Percentiles rank a stretch among this genome's conserved stretches.
phyloP scores from a whole-genome alignment of 2,888 invertebrate species.

The Linhomoeus sp. region DNA sequence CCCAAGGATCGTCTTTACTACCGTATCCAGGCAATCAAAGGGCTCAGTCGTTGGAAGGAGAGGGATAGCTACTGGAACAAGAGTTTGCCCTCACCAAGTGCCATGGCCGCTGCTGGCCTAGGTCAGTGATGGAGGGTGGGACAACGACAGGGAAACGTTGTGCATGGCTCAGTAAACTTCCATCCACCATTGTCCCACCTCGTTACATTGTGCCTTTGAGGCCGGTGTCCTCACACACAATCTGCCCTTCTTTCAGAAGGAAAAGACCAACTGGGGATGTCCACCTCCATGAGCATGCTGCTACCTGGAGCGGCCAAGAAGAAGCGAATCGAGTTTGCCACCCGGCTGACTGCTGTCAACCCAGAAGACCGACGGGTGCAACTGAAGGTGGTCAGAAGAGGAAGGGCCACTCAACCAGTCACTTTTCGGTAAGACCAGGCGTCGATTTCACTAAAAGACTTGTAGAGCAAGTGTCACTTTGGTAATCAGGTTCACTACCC shows the following conservation, averaged over 20 bases:
- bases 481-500: conserved; percentile 12
- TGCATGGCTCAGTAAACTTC: no score
- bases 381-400: conserved; percentile 11
- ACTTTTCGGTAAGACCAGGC: conserved; percentile 34
- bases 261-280: no score
- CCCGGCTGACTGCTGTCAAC: conserved; percentile 12
- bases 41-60: background rate
- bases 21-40: conserved; percentile 34
- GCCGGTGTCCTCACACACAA: no score
- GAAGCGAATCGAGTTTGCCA: conserved; percentile 14
- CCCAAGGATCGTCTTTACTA: conserved; percentile 40
- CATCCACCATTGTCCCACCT: no score
- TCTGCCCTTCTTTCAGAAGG: no score
- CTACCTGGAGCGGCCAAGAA: background rate
- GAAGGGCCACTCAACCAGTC: conserved; percentile 9
- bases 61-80: conserved; percentile 2
- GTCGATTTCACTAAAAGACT: no score
- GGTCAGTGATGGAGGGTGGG: no score
- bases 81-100: no score
- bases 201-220: no score
- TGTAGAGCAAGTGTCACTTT: no score
- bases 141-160: no score
- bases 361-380: conserved; percentile 7
- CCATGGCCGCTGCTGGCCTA: no score
- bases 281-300: background rate